Evolutionary conservation across 2,888 invertebrate species (phyloP), one percentile per base, ranked within the genome.

Genomic region (Archips crataeganus): DNA sequence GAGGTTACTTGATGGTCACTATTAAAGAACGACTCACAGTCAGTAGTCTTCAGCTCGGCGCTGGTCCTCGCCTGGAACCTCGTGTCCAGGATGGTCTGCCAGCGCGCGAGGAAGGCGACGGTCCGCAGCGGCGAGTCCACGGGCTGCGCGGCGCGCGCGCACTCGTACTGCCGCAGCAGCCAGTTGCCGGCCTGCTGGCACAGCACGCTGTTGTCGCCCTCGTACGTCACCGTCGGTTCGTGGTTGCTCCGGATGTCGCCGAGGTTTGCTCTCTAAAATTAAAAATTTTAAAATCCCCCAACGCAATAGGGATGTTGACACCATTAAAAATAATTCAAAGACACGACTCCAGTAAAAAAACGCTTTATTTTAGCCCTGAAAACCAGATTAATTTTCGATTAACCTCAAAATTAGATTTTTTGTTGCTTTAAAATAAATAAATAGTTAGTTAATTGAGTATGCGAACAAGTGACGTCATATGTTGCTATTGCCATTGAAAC

Each of bases 141-240:
- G 3, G 87, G 82, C 57, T 90, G 90, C 0, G 94, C 94, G 2
- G 85, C 78, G 32, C 88, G 83, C 0, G 95, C 90, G 2, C 92
- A 84, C 60, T 91, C 93, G 95, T 96, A 97, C 85, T 97, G 97
- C 0, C 96, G 90, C 63, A 97, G 86, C 70, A 98, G 91, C 97
- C 98, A 98, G 91, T 98, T 98, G 83, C 97, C 97, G 0, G 98
- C 96, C 89, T 98, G 98, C 84, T 98, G 98, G 0, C 97, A 95
- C 3, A 99, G 94, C 34, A 99, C 98, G 89, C 98, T 98, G 92
- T 99, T 99, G 91, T 99, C 98, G 0, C 99, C 98, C 88, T 99
- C 99, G 88, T 98, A 98, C 0, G 99, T 99, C 71, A 98, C 97
- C 57, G 97, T 97, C 0, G 98, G 97, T 88, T 99, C 99, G 88